Conservation (phyloP, 2,113 vertebrate genomes). For the Myrmecobius fasciatus region DNA sequence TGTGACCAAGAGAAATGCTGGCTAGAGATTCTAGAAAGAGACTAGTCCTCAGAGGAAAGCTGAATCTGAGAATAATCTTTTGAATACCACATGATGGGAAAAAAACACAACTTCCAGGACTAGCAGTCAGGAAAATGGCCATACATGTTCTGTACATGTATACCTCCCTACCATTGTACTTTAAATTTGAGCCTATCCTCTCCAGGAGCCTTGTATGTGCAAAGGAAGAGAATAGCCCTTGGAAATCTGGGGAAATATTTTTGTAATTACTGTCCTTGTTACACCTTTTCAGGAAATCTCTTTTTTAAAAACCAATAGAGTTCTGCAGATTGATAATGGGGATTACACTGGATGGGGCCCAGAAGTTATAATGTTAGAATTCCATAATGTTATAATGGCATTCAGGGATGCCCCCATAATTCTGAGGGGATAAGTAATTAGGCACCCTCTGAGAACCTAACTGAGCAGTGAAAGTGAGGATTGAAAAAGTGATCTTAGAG, state of each 20-base stretch:
- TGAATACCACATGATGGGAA: not conserved
- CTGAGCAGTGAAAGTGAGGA: not conserved
- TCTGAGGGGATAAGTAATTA: not conserved
- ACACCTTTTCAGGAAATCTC: not conserved
- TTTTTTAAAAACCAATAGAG: not conserved
- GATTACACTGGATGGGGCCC: not conserved
- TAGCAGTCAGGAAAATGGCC: not conserved
- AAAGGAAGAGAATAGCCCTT: not conserved
- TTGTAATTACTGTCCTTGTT: not conserved
- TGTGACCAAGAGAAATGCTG: not conserved
- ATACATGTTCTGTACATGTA: not conserved
- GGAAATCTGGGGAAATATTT: not conserved
- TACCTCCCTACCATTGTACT: not conserved
- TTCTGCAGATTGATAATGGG: not conserved
- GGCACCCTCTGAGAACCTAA: not conserved
- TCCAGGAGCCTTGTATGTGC: not conserved
- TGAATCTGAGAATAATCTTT: not conserved
- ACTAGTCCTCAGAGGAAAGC: not conserved
- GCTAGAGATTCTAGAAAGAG: not conserved
- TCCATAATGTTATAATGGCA: not conserved
- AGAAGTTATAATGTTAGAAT: not conserved
- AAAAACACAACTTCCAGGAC: not conserved
- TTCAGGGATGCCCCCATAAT: not conserved
- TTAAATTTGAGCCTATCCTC: not conserved
- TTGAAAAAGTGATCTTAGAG: not conserved